phyloP scores from a whole-genome alignment of 2,797 vertebrate species.

The Nyctibius grandis region DNA sequence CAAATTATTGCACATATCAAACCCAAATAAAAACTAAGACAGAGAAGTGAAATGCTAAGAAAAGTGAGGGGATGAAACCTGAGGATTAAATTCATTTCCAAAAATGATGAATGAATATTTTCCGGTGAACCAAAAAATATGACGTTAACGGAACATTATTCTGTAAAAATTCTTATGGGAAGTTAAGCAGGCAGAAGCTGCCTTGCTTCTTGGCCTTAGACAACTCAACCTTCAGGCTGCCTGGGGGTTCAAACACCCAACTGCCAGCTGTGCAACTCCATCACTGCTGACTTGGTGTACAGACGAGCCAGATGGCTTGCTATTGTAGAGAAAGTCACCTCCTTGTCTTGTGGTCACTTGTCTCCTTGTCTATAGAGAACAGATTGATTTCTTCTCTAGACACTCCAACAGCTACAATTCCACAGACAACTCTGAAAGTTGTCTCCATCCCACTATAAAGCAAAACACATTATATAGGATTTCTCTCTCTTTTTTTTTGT shows the following conservation, averaged over 20 bases:
- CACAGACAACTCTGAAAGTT: neutral
- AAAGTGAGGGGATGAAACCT: neutral
- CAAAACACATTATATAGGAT: neutral
- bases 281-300: neutral
- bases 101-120: neutral
- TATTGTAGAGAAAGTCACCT: neutral
- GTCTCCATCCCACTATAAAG: neutral
- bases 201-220: neutral
- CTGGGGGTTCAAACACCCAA: neutral
- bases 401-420: neutral
- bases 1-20: neutral
- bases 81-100: neutral
- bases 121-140: neutral
- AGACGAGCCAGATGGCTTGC: rapidly evolving
- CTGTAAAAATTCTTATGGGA: neutral
- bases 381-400: neutral
- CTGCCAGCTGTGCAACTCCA: neutral
- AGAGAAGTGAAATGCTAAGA: neutral
- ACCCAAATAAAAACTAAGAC: neutral
- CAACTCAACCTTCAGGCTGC: neutral
- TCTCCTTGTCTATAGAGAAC: neutral
- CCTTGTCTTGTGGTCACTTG: neutral
- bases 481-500: neutral
- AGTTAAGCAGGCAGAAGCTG: neutral
- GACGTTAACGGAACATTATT: neutral